Conservation (phyloP, 2,888 invertebrate species). For the Cerceris rybyensis region DNA sequence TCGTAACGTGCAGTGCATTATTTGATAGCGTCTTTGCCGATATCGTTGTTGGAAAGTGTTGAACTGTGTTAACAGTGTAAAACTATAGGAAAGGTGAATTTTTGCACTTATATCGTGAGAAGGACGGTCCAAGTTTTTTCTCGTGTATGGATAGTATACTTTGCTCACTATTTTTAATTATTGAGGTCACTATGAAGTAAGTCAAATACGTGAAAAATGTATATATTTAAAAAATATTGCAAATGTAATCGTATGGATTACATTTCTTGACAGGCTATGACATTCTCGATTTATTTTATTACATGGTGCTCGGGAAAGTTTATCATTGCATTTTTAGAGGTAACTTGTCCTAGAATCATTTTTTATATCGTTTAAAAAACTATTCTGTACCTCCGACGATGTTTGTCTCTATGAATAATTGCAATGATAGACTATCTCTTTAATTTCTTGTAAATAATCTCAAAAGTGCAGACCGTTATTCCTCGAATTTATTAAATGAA, state of each 20-base stretch:
- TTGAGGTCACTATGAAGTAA: conserved; percentile 40
- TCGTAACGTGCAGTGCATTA: conserved; percentile 13
- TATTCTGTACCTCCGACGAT: not conserved
- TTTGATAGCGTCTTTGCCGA: conserved; percentile 13
- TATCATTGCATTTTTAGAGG: conserved; percentile 27
- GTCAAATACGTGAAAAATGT: conserved; percentile 54
- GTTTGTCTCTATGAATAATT: not conserved
- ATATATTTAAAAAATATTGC: conserved; percentile 51
- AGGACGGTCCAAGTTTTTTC: conserved; percentile 9
- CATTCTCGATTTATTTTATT: conserved; percentile 53
- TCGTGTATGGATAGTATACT: conserved; percentile 33
- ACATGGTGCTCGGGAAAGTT: conserved; percentile 45
- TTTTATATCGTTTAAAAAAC: conserved; percentile 29
- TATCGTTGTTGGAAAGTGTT: conserved; percentile 15
- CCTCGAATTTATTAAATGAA: conserved; percentile 15
- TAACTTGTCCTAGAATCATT: conserved; percentile 5
- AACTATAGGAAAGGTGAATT: not conserved
- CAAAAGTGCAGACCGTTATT: conserved; percentile 20
- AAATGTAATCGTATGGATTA: conserved; percentile 42
- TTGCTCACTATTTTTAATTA: conserved; percentile 62
- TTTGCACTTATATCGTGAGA: conserved; percentile 2
- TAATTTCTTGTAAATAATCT: conserved; percentile 48
- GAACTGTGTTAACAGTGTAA: not conserved
- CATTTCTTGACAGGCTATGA: conserved; percentile 55
- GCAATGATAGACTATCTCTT: conserved; percentile 41